phyloP scores from a whole-genome alignment of 2,113 vertebrate species.

The Australoheros scitulus region DNA sequence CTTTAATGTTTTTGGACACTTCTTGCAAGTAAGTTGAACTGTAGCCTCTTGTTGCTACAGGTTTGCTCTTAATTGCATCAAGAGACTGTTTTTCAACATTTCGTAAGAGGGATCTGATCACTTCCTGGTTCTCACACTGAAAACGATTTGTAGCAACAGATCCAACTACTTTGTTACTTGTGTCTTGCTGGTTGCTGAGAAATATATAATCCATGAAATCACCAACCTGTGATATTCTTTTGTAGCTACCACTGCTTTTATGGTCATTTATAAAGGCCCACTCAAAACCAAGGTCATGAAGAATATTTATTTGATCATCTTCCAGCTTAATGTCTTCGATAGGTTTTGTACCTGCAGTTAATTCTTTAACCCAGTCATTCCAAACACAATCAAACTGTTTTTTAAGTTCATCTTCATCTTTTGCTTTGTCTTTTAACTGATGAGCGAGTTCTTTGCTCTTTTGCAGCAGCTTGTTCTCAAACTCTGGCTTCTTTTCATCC shows the following conservation, averaged over 20 bases:
- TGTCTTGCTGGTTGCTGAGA: fast-evolving
- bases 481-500: too few species aligned
- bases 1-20: constrained; percentile 43
- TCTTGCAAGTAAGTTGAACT: constrained; percentile 39
- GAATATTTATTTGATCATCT: fast-evolving
- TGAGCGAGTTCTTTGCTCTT: too few species aligned
- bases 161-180: fast-evolving
- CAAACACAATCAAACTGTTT: constrained; percentile 18
- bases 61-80: neutral
- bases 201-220: constrained; percentile 7
- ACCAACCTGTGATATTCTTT: fast-evolving
- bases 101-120: fast-evolving
- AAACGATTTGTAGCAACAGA: neutral
- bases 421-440: constrained; percentile 16
- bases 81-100: fast-evolving
- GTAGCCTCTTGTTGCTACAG: constrained; percentile 41
- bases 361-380: neutral
- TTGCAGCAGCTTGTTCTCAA: too few species aligned
- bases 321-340: neutral
- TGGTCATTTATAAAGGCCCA: fast-evolving
- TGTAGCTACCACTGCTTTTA: fast-evolving
- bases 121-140: neutral
- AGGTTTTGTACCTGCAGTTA: neutral
- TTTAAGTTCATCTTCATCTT: constrained; percentile 6
- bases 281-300: neutral